A percentile compares a stretch with the other conserved stretches of the same genome.
phyloP scores from a whole-genome alignment of 2,113 vertebrate genomes.

The Xenopus tropicalis region DNA sequence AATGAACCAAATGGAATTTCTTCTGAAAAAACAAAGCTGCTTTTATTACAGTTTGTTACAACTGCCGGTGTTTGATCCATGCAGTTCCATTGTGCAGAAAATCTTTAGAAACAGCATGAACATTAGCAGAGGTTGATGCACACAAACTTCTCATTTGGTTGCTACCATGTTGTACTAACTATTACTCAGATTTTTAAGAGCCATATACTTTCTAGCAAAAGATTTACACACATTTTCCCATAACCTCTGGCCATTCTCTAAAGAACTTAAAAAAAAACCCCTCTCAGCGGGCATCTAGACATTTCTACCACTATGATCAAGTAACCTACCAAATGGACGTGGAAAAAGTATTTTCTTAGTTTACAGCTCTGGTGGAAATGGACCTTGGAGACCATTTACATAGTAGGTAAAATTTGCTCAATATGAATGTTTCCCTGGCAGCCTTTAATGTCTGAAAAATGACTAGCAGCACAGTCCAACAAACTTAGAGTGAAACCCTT shows the following conservation, averaged over 20 bases:
- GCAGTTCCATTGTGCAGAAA: background rate
- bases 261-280: constrained; percentile 1
- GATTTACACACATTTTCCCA: constrained; percentile 30
- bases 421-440: constrained; percentile 36
- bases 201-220: background rate
- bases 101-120: constrained; percentile 7
- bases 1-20: constrained; percentile 27
- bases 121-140: constrained; percentile 17
- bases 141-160: constrained; percentile 3
- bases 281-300: constrained; percentile 16
- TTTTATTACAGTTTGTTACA: constrained; percentile 36
- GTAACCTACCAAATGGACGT: constrained; percentile 29
- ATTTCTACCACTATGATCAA: constrained; percentile 25
- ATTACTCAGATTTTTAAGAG: constrained; percentile 7
- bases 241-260: constrained; percentile 33
- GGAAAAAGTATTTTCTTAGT: constrained; percentile 29
- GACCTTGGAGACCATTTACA: constrained; percentile 34
- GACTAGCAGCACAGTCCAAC: constrained; percentile 12
- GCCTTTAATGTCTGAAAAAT: constrained; percentile 36
- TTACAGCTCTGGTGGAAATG: constrained; percentile 27
- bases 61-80: constrained; percentile 2
- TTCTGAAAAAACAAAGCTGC: constrained; percentile 10
- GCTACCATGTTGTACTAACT: background rate
- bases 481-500: constrained; percentile 9
- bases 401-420: constrained; percentile 35